Conservation (phyloP, 2,888 invertebrate genomes). For the Branchinecta sandiegonensis region DNA sequence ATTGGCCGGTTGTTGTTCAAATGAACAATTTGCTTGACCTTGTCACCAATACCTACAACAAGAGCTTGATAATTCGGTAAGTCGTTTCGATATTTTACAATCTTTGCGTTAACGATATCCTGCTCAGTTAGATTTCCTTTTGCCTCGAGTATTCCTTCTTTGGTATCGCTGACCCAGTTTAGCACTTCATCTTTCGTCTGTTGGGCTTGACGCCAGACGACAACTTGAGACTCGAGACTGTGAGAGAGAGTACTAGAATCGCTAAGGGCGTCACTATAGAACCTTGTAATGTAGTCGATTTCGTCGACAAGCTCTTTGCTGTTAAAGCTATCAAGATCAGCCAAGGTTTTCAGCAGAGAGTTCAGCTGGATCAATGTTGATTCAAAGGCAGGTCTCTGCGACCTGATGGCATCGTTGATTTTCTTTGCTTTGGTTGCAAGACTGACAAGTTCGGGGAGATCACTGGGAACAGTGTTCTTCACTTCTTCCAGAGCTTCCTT, state of each 20-base stretch:
- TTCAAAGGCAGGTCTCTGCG: conserved; percentile 57
- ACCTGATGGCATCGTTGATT: conserved; percentile 55
- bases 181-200: conserved; percentile 66
- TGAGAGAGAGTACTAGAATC: conserved; percentile 57
- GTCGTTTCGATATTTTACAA: conserved; percentile 72
- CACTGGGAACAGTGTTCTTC: conserved; percentile 48
- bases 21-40: conserved; percentile 61
- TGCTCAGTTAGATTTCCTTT: conserved; percentile 62
- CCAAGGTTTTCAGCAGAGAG: conserved; percentile 51
- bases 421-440: conserved; percentile 53
- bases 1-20: conserved; percentile 55
- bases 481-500: conserved; percentile 48
- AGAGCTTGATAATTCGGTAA: conserved; percentile 59
- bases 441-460: conserved; percentile 39
- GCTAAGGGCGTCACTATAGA: conserved; percentile 35
- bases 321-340: conserved; percentile 51
- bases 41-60: conserved; percentile 58
- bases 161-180: conserved; percentile 69
- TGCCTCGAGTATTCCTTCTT: conserved; percentile 56
- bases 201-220: conserved; percentile 86
- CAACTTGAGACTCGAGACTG: conserved; percentile 67
- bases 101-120: conserved; percentile 57
- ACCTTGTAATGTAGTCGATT: conserved; percentile 29
- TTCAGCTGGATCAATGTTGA: conserved; percentile 61
- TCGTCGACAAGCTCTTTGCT: conserved; percentile 35